Evolutionary conservation across 2,113 vertebrate genomes (phyloP), one percentile per base, ranked within the genome.

Genomic region (Bubalus kerabau): DNA sequence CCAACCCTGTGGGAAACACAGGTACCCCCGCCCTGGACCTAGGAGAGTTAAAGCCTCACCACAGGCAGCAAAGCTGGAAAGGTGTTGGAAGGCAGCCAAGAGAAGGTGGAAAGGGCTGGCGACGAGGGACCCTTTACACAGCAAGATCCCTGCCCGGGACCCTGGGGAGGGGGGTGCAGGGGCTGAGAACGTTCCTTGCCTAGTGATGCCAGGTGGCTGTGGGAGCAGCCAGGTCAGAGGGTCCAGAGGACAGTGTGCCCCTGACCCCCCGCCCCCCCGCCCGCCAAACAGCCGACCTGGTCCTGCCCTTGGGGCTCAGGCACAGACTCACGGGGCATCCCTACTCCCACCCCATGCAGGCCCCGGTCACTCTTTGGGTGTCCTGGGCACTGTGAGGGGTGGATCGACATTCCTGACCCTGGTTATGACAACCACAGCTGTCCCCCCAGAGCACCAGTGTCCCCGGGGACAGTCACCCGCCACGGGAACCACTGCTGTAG

Each of bases 381-480:
- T 54, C 56, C n/a, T 43, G 40, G 80, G 56, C 19, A 0, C 54
- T 17, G 21, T 21, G 30, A 36, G 21, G 52, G 54, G 14, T 3
- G 17, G 67, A 89, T 80, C 59, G 13, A 60, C 5, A 1, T 21
- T 43, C 17, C 90, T 32, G 46, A 46, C 52, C 81, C 32, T 32
- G 7, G 56, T 52, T 0, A 0, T 16, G 78, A 83, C 13, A 15
- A 2, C 30, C 32, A 48, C 36, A 32, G 3, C 0, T 2, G 28
- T 32, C 57, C 23, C 43, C 32, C 24, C 40, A n/a, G 3, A 2
- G 1, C 13, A 14, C 28, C 5, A 2, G 6, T 30, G 82, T n/a
- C 7, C 16, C 9, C 5, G 9, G 13, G 19, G 50, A 6, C 1
- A 4, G 32, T n/a, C n/a, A 1, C 23, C 17, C 57, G 4, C 0